These are phyloP conservation scores for Drosophila kanekoi DNA, from an alignment of 2,888 invertebrate species.

Conservation along the genomic window DNA sequence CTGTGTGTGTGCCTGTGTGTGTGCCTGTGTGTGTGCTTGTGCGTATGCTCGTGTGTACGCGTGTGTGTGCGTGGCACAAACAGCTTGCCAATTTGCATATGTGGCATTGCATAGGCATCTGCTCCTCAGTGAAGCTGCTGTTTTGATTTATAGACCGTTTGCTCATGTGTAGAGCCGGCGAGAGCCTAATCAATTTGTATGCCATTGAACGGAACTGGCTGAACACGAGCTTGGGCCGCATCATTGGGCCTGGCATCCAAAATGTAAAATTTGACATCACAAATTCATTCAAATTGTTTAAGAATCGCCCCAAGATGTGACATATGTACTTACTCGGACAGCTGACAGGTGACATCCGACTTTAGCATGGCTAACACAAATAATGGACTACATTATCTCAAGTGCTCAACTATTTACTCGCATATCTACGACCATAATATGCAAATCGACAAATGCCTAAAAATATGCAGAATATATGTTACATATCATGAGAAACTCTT, in stretches of 20 bases:
- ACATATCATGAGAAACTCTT: background rate
- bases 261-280: conserved; percentile 18
- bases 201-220: conserved; percentile 16
- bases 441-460: conserved; percentile 5
- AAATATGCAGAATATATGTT: conserved; percentile 4
- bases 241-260: background rate
- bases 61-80: conserved; percentile 29
- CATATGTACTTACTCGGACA: conserved; percentile 23
- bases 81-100: conserved; percentile 62
- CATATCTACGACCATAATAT: background rate
- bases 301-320: conserved; percentile 17
- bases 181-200: conserved; percentile 50
- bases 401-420: background rate
- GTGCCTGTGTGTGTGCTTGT: conserved; percentile 1
- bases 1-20: background rate
- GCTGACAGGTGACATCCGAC: conserved; percentile 31
- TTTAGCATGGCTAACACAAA: background rate
- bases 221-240: background rate
- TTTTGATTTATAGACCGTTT: conserved; percentile 63
- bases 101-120: conserved; percentile 12
- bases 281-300: conserved; percentile 41
- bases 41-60: no score
- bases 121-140: conserved; percentile 31
- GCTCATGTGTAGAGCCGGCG: conserved; percentile 18
- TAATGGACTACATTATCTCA: conserved; percentile 3